Conservation (phyloP, 2,797 vertebrate species). For the Iguana delicatissima region DNA sequence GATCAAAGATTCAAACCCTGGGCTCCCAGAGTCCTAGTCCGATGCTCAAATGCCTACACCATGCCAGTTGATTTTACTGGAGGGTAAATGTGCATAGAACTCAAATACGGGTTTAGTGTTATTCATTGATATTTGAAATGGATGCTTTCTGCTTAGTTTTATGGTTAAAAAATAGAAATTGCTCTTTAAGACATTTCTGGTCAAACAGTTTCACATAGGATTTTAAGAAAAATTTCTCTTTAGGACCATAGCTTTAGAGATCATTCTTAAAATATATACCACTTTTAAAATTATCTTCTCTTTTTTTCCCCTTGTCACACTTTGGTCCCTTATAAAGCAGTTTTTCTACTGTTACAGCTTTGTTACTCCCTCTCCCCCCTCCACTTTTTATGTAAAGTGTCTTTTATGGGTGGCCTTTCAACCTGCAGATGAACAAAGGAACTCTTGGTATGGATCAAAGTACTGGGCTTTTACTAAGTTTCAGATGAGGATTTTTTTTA, state of each 20-base stretch:
- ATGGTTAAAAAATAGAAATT: not conserved
- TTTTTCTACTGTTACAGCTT: not conserved
- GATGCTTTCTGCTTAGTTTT: not conserved
- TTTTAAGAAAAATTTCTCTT: not conserved
- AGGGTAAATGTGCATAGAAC: not conserved
- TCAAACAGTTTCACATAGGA: not conserved
- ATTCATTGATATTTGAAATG: not conserved
- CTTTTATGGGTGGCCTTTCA: not conserved
- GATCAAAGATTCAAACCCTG: too few relatives aligned
- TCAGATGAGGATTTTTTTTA: not conserved
- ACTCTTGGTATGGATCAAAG: not conserved
- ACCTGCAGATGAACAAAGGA: not conserved
- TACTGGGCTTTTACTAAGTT: not conserved
- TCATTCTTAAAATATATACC: not conserved
- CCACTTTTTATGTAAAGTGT: not conserved
- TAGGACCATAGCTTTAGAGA: not conserved
- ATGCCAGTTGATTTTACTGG: not conserved
- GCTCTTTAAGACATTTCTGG: not conserved
- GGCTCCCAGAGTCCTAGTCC: too few relatives aligned
- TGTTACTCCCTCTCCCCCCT: not conserved
- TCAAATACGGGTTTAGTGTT: too few relatives aligned
- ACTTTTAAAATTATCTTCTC: not conserved
- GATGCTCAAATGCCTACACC: not conserved
- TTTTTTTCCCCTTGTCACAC: not conserved
- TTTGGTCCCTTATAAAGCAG: not conserved